Base-by-base conservation (phyloP, 1,140 invertebrate genomes). In the Tetragnatha versicolor region DNA sequence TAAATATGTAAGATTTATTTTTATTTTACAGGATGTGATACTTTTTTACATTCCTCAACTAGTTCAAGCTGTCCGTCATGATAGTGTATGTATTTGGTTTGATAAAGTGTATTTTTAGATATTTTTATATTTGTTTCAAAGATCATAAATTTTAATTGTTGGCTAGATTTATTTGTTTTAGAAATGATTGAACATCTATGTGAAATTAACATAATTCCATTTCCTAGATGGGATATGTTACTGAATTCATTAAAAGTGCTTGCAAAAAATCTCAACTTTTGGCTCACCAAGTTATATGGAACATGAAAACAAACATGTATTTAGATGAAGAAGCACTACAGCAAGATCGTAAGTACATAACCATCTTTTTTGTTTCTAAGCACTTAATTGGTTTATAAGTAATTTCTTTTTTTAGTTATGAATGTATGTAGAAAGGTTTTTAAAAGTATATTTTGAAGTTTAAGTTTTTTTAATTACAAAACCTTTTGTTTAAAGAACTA, bases 251-350 rank as follows among this genome's bases (percentile, higher is more conserved):
- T 25, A 94, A 98, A 84, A 93, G 92, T 69, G 91, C 98, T 53
- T 92, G 96, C 4, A 93, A 93, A 83, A 92, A 93, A 82, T 99
- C 98, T 0, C 89, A 93, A 86, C 91, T 99, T 17, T 91, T 99
- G 0, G 96, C 96, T 0, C 98, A 99, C 88, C 98, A 99, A 85
- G 86, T 99, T 6, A 96, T 99, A 78, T 99, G 98, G 98, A 99
- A 99, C 85, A 99, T 99, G 96, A 92, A 98, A 83, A 98, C 97
- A 0, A 99, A 99, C 86, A 95, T 98, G 91, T 99, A 92, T 84
- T 90, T 92, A 47, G 98, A 99, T 85, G 98, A 99, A 87, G 98
- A 99, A 79, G 95, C 95, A 85, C 92, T 92, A 82, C 88, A 92
- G 39, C 95, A 93, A 86, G 98, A 99, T 88, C 89, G 92, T 91